Conservation (phyloP, 2,797 vertebrate genomes). For the Scarus forsteni region DNA sequence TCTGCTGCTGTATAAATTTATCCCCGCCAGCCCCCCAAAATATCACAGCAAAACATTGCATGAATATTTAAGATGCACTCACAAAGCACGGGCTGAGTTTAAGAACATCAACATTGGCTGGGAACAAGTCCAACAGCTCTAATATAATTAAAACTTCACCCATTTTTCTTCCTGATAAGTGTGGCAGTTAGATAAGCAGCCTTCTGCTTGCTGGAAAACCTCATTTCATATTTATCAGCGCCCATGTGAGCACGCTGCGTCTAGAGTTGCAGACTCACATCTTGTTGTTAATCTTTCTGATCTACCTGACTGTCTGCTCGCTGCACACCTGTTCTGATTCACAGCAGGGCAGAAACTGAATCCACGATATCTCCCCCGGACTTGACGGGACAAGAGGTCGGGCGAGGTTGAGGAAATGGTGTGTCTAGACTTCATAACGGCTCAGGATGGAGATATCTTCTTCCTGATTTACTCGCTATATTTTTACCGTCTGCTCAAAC, state of each 20-base stretch:
- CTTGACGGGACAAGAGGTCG: constrained; percentile 37
- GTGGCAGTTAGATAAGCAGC: constrained; percentile 34
- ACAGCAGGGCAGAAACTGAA: constrained; percentile 45
- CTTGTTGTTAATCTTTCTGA: constrained; percentile 65
- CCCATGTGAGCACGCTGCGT: constrained; percentile 18
- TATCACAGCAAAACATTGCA: constrained; percentile 20
- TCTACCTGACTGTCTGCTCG: constrained; percentile 60
- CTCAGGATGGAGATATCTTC: constrained; percentile 49
- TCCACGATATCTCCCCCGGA: constrained; percentile 44
- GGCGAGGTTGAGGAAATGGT: constrained; percentile 54
- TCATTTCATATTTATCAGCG: constrained; percentile 41
- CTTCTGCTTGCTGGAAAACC: constrained; percentile 22
- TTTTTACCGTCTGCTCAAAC: constrained; percentile 59
- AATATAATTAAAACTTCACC: constrained; percentile 13
- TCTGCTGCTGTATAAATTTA: constrained; percentile 14
- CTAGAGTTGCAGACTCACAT: constrained; percentile 47
- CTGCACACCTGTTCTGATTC: constrained; percentile 68
- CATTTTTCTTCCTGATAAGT: constrained; percentile 15
- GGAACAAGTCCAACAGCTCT: constrained; percentile 18
- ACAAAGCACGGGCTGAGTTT: background rate
- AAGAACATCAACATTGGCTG: constrained; percentile 12
- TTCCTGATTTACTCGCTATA: constrained; percentile 69
- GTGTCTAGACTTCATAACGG: constrained; percentile 59
- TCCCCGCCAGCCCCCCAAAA: constrained; percentile 4
- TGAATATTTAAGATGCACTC: constrained; percentile 22